Percentiles rank a stretch among this genome's conserved stretches.
These are phyloP conservation scores for Drosophila lini DNA, from an alignment of 1,140 invertebrate genomes.

Conservation along the genomic window DNA sequence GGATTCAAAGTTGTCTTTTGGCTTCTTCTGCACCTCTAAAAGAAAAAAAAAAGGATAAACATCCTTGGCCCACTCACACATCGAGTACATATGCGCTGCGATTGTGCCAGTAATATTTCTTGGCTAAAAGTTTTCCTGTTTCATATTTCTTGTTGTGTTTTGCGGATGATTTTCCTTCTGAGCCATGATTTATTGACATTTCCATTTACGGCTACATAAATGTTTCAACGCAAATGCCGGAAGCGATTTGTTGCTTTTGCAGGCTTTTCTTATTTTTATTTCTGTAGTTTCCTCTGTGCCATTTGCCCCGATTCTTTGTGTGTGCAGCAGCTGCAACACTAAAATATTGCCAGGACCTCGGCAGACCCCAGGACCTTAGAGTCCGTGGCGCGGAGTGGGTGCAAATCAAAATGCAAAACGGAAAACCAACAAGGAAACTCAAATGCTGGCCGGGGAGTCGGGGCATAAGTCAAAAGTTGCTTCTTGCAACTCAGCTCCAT, in stretches of 20 bases:
- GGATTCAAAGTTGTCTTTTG: conserved; percentile 8
- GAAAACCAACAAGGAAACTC: conserved; percentile 74
- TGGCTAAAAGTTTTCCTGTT: conserved; percentile 66
- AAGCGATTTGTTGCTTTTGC: conserved; percentile 76
- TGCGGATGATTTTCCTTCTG: conserved; percentile 59
- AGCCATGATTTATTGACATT: conserved; percentile 80
- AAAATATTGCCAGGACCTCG: conserved; percentile 63
- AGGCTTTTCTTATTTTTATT: conserved; percentile 25
- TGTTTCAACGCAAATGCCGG: conserved; percentile 78
- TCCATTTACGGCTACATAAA: conserved; percentile 80
- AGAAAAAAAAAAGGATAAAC: conserved; percentile 1
- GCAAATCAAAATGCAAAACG: conserved; percentile 82
- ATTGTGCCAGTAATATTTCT: conserved; percentile 51
- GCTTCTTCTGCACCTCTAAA: conserved; percentile 10
- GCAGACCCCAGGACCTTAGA: conserved; percentile 6
- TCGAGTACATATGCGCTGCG: neutral
- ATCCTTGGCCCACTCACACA: conserved; percentile 7
- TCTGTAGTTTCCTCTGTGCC: conserved; percentile 12
- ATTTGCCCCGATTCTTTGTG: conserved; percentile 28
- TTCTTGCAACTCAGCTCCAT: conserved; percentile 35
- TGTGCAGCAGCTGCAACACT: conserved; percentile 40
- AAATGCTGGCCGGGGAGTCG: conserved; percentile 56
- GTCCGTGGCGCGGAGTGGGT: conserved; percentile 25
- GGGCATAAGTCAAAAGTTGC: conserved; percentile 73
- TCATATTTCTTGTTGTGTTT: conserved; percentile 43